Evolutionary conservation across 2,113 vertebrate species (phyloP).

Genomic region (Coturnix japonica): DNA sequence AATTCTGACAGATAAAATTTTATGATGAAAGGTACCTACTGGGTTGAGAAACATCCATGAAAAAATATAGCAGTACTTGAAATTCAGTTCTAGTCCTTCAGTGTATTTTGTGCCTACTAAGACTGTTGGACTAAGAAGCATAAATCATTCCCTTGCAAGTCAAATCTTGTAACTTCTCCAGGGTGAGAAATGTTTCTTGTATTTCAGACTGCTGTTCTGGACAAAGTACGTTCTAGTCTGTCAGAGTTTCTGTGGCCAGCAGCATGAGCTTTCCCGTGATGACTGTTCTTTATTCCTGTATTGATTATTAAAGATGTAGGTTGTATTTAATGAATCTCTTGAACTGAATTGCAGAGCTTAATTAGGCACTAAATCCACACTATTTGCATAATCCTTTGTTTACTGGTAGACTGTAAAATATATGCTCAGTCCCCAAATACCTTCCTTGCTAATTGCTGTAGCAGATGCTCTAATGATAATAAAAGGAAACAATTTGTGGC

Average conservation of each 20-base stretch:
- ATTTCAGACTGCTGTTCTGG: neutral
- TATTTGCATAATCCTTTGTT: conserved; percentile 70
- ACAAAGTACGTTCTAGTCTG: neutral
- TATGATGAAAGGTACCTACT: conserved; percentile 58
- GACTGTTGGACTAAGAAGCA: conserved; percentile 41
- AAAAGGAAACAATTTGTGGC: conserved; percentile 34
- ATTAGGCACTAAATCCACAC: conserved; percentile 69
- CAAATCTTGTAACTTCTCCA: conserved; percentile 7
- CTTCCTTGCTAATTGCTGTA: conserved; percentile 62
- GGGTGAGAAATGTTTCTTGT: conserved; percentile 27
- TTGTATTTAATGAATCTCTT: conserved; percentile 46
- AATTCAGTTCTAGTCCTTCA: conserved; percentile 43
- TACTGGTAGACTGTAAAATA: conserved; percentile 68
- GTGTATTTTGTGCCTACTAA: conserved; percentile 19
- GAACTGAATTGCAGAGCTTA: conserved; percentile 54
- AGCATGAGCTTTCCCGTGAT: conserved; percentile 7
- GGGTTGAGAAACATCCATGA: conserved; percentile 34
- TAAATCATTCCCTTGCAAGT: conserved; percentile 58
- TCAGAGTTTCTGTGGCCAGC: neutral
- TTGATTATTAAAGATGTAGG: conserved; percentile 42
- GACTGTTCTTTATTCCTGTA: neutral
- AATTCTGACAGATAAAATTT: conserved; percentile 37
- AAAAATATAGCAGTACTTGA: conserved; percentile 55
- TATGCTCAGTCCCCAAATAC: conserved; percentile 44
- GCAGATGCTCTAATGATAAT: conserved; percentile 64